Percentiles rank a stretch among this genome's conserved stretches.
Conservation (phyloP, 2,113 vertebrate species). For the Varanus salvator region DNA sequence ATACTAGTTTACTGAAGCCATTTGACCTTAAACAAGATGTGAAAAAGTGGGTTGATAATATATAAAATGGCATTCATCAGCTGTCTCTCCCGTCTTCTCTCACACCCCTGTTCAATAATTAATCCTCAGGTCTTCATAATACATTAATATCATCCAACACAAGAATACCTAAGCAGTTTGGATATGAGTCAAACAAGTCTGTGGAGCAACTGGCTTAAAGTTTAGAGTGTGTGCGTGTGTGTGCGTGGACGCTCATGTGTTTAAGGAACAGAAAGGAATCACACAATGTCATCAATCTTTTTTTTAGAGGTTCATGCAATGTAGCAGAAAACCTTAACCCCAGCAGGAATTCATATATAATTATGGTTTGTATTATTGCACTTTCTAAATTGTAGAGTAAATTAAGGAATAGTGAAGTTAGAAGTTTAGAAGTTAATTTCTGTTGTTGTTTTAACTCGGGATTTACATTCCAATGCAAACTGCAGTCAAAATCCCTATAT, state of each 20-base stretch:
- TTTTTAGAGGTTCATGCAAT: background rate
- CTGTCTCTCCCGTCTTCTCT: background rate
- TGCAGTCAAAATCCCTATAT: no score
- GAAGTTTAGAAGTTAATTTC: no score
- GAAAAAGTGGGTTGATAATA: background rate
- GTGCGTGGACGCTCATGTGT: no score
- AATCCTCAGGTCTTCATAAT: background rate
- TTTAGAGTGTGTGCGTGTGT: no score
- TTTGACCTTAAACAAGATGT: background rate
- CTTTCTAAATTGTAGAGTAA: background rate
- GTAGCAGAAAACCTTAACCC: background rate
- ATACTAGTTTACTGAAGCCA: background rate
- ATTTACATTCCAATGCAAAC: no score
- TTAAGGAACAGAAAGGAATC: background rate
- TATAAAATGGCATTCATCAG: conserved; percentile 1
- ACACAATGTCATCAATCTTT: background rate
- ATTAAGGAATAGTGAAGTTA: background rate
- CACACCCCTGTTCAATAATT: conserved; percentile 27
- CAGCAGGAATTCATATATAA: background rate
- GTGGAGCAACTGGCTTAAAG: background rate
- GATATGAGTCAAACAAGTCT: conserved; percentile 4
- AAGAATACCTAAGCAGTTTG: background rate
- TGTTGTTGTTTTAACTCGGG: no score
- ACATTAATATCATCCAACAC: background rate
- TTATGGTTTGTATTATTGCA: background rate